These are phyloP conservation scores for Ciconia nigra DNA, from an alignment of 2,797 vertebrate species.

Conservation along the genomic window DNA sequence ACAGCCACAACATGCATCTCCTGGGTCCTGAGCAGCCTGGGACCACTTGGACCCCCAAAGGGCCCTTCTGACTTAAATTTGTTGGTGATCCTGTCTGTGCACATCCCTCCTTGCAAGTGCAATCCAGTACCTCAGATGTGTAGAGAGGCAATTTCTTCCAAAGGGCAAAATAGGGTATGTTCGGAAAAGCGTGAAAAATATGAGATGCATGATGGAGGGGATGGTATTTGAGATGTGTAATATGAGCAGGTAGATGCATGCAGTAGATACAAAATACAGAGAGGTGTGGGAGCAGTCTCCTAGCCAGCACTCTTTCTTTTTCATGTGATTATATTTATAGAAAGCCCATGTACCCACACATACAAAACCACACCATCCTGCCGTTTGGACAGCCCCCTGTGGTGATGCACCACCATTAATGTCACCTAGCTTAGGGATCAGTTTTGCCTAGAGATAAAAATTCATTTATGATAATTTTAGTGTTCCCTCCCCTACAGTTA, in stretches of 20 bases:
- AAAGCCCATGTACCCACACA: neutral
- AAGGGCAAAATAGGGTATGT: neutral
- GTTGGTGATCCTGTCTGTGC: neutral
- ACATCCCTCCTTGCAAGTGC: neutral
- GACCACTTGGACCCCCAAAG: neutral
- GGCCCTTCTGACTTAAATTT: neutral
- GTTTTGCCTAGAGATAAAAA: neutral
- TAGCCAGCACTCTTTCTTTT: neutral
- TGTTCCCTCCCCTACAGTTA: neutral
- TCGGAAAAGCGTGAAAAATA: neutral
- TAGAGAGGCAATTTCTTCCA: neutral
- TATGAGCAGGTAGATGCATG: neutral
- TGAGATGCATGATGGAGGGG: neutral
- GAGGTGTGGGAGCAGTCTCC: neutral
- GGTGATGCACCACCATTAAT: neutral
- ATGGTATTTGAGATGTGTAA: neutral
- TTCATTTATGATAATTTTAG: neutral
- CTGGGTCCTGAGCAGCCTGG: neutral
- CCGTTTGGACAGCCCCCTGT: neutral
- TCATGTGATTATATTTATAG: neutral
- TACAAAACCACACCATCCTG: fast-evolving
- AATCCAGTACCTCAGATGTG: too few relatives aligned
- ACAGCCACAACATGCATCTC: neutral
- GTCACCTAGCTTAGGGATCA: neutral
- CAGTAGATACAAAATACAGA: neutral